phyloP scores from a whole-genome alignment of 2,797 vertebrate species.

The Melanotaenia nigrans region DNA sequence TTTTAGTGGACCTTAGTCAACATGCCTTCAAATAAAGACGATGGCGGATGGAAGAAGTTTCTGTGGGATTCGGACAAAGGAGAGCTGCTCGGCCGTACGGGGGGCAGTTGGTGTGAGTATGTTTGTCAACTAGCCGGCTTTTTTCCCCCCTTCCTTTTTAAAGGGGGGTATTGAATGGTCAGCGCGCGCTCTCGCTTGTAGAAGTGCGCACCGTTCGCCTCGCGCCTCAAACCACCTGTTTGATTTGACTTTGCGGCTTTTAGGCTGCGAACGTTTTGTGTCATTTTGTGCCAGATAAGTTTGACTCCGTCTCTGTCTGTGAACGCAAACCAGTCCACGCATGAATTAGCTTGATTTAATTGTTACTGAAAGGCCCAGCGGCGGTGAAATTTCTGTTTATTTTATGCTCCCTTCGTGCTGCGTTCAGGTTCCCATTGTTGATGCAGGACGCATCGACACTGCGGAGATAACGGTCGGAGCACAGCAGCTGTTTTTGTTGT shows the following conservation, averaged over 20 bases:
- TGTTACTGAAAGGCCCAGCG: no score
- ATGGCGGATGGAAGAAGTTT: constrained; percentile 94
- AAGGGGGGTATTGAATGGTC: background rate
- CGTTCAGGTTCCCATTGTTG: background rate
- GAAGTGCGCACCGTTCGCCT: constrained; percentile 26
- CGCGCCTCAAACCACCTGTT: constrained; percentile 76
- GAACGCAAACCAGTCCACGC: no score
- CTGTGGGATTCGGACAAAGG: constrained; percentile 94
- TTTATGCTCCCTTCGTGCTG: no score
- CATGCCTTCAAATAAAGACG: constrained; percentile 91
- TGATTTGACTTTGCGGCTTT: constrained; percentile 76
- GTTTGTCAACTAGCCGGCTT: background rate
- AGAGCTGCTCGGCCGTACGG: constrained; percentile 92
- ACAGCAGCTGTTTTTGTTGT: background rate
- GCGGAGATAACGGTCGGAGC: background rate
- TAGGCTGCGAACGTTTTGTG: background rate
- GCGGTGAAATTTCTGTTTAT: no score
- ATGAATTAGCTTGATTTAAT: no score
- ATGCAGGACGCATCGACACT: constrained; percentile 12
- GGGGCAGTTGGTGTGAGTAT: constrained; percentile 94
- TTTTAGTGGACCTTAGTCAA: constrained; percentile 14
- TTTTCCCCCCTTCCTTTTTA: background rate
- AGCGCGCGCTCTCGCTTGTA: background rate
- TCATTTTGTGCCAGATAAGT: background rate
- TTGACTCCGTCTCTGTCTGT: background rate